These are phyloP conservation scores for Geodia barretti DNA, from an alignment of 37 sponge, comb jelly and placozoan genomes.

Conservation along the genomic window DNA sequence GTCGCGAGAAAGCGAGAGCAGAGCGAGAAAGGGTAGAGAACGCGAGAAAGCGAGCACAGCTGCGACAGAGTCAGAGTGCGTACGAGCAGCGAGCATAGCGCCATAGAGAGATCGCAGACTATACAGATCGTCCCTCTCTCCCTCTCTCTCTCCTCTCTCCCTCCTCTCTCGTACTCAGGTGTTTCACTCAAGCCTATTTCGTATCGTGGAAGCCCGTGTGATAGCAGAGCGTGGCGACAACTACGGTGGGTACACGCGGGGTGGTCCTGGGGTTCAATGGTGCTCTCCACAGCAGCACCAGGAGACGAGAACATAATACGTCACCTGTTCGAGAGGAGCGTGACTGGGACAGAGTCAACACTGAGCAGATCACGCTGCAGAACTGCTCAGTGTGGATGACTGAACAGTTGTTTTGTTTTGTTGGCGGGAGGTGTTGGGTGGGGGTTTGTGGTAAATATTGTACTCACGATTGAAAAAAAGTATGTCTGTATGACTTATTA, in stretches of 20 bases:
- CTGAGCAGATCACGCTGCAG: conserved; percentile 67
- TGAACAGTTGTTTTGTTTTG: too few species aligned
- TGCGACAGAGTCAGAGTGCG: background rate
- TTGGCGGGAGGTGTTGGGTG: too few species aligned
- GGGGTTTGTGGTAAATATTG: too few species aligned
- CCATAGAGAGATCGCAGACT: too few species aligned
- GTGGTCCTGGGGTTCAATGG: too few species aligned
- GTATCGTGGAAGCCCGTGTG: conserved; percentile 37
- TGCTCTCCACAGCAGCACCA: conserved; percentile 53
- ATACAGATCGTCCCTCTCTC: too few species aligned
- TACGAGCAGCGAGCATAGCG: background rate
- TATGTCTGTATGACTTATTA: too few species aligned
- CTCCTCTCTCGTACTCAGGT: background rate
- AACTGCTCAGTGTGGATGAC: conserved; percentile 76
- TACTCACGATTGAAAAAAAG: too few species aligned
- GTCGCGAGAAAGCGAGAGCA: background rate
- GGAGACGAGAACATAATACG: background rate
- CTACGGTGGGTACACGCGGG: conserved; percentile 25
- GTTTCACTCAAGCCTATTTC: background rate
- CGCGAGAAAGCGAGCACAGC: background rate
- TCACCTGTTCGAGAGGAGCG: background rate
- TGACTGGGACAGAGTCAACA: conserved; percentile 59
- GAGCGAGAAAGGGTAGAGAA: background rate
- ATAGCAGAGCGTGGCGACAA: too few species aligned
- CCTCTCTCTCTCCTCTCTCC: background rate